Evolutionary conservation across 2,113 vertebrate genomes (phyloP), one percentile per base, ranked within the genome.

Genomic region (Asarcornis scutulata): DNA sequence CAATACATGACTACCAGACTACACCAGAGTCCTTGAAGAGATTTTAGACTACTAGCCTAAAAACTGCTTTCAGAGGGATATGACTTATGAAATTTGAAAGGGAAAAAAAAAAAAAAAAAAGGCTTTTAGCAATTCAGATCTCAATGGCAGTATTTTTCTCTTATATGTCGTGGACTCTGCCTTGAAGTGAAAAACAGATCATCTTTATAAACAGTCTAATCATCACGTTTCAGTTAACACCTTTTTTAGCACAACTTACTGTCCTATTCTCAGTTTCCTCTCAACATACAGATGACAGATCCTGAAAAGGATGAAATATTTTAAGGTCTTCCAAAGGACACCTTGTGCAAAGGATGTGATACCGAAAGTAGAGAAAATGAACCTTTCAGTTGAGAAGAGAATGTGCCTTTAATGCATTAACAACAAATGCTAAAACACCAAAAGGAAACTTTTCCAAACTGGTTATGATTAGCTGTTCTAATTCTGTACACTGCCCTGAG

Each of bases 401-500:
- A 10, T 38, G 32, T 74, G 40, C 17, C 72, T 71, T 93, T 88
- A 93, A 94, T 56, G 27, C 64, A 67, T 72, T 88, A 71, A 83
- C 68, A 95, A 59, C 60, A 94, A 88, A 91, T 36, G 38, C 29
- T 83, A 56, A 68, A 94, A 94, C 50, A 93, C 17, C 40, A 94
- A 77, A n/a, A 63, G 52, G 59, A 93, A 93, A 83, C 40, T 83
- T 87, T 68, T 80, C 25, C 36, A 63, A 89, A 96, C 42, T 56
- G 56, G 32, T 86, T 83, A 40, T 59, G 75, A 91, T 93, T 82
- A 94, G 66, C 29, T 85, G 58, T 66, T 86, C 46, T 88, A 91
- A 83, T 83, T 96, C 75, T 74, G 42, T 60, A 67, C 21, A 52
- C 22, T 50, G 20, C 55, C 67, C 48, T 9, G 3, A 42, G 94